These are phyloP conservation scores for Aquatica leii DNA, from an alignment of 2,888 invertebrate species.

Conservation along the genomic window DNA sequence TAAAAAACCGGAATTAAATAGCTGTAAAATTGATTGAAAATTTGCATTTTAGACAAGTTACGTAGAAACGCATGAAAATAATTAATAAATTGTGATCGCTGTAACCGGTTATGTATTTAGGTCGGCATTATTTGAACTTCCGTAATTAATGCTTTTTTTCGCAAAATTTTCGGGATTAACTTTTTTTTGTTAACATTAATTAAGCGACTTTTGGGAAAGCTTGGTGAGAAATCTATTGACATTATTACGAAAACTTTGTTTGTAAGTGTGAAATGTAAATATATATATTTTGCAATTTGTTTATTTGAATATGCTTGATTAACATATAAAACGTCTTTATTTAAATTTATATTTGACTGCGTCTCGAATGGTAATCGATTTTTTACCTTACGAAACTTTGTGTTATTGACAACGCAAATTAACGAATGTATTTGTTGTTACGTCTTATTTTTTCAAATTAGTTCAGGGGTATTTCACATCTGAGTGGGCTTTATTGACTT, in stretches of 20 bases:
- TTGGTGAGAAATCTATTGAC: no score
- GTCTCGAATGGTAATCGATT: no score
- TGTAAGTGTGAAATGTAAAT: no score
- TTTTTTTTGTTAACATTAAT: neutral
- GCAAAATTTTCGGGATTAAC: neutral
- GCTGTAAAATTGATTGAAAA: neutral
- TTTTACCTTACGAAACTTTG: no score
- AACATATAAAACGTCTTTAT: constrained; percentile 9
- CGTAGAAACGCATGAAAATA: constrained; percentile 3
- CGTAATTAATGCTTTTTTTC: neutral
- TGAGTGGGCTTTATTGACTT: no score
- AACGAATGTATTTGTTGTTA: no score
- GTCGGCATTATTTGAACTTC: neutral
- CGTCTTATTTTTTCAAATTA: no score
- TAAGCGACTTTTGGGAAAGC: no score
- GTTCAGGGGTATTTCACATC: no score
- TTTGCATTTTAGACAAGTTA: constrained; percentile 13
- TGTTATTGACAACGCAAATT: no score
- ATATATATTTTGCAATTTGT: constrained; percentile 3
- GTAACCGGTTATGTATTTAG: constrained; percentile 1
- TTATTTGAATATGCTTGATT: neutral
- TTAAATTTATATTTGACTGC: neutral
- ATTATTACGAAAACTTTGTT: no score
- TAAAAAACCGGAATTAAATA: no score
- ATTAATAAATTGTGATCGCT: constrained; percentile 9